Evolutionary conservation across 1,140 invertebrate genomes (phyloP), one percentile per base, ranked within the genome.

Genomic region (Zaprionus ghesquierei): DNA sequence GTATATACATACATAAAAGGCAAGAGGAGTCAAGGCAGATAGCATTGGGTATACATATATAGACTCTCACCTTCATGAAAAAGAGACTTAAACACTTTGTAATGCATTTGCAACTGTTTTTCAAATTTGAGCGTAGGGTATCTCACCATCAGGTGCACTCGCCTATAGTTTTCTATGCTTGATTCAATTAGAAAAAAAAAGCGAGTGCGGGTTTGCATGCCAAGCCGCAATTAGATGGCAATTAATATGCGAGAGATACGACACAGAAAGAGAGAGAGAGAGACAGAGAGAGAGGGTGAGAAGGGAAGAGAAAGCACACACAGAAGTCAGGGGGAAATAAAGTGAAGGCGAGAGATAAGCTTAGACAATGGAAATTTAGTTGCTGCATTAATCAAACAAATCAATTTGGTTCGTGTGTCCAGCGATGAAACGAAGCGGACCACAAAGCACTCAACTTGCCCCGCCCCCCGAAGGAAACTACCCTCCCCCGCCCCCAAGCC

Each of bases 351-450:
- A 12, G 20, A 51, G 22, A 22, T 51, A 51, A 18, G 53, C 13
- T 33, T 23, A 9, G 2, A 49, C 63, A 65, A 55, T 56, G n/a
- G 41, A 8, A 15, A 58, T 35, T 59, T 63, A 29, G 60, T 62
- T 76, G 62, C 41, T 77, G 68, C 72, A 87, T 87, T 87, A 87
- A 87, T 87, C 77, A 87, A 87, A 75, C 79, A 82, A 86, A 86
- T 87, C 82, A 87, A 86, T 86, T 87, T 82, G 8, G 18, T n/a
- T 86, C 70, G 81, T 86, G 81, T 78, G 20, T 69, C 9, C 25
- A 4, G 22, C 50, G 35, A 59, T 59, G 35, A 38, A 15, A 38
- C 54, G 60, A 60, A 72, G 66, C 49, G 49, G 46, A 72, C 15
- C 46, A 49, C 25, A 72, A 72, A 68, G 46, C 69, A 72, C 69